phyloP scores from a whole-genome alignment of 2,888 invertebrate genomes.

The Sminthurinus aureus region DNA sequence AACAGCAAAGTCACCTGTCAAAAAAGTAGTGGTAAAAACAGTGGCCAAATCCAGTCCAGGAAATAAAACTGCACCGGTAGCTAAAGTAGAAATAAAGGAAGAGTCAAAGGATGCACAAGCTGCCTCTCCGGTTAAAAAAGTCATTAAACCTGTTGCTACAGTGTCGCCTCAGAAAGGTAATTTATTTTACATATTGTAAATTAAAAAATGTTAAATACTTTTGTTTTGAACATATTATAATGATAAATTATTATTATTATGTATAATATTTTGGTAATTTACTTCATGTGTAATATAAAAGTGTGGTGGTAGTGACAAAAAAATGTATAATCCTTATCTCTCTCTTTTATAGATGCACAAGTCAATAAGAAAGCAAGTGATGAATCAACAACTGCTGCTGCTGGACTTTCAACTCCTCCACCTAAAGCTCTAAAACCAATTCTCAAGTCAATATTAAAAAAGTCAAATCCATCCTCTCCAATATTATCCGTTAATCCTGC shows the following conservation, averaged over 20 bases:
- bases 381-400: too few relatives aligned
- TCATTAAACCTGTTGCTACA: neutral
- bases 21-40: neutral
- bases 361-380: too few relatives aligned
- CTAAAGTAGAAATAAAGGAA: neutral
- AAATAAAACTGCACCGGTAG: neutral
- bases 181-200: neutral
- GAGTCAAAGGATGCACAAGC: neutral
- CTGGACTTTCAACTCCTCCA: neutral
- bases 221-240: neutral
- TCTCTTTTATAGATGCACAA: too few relatives aligned
- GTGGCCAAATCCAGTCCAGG: neutral
- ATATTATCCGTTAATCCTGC: neutral
- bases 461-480: neutral
- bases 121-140: neutral
- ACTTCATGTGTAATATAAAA: neutral
- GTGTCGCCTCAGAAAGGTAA: neutral
- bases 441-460: constrained; percentile 1
- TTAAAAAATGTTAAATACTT: neutral
- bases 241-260: neutral
- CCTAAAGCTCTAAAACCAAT: neutral
- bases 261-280: neutral
- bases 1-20: neutral
- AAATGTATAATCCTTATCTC: too few relatives aligned
- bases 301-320: too few relatives aligned